Conservation (phyloP, 2,888 invertebrate species). For the Lordiphosa fenestrarum region DNA sequence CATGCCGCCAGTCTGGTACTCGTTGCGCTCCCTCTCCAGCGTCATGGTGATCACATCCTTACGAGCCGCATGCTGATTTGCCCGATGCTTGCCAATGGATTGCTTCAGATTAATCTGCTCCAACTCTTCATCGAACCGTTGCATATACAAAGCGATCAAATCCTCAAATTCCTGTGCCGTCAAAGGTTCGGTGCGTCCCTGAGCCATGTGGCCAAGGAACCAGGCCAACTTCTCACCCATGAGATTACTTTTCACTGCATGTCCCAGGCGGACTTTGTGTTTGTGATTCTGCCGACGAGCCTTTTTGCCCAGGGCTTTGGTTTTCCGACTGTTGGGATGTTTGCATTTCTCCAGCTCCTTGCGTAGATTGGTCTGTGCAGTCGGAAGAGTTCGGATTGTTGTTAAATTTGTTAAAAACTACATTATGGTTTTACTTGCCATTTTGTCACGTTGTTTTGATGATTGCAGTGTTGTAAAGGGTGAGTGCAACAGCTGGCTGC, state of each 20-base stretch:
- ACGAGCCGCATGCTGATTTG: slow-evolving; percentile 89
- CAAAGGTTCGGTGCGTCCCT: slow-evolving; percentile 81
- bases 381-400: neutral
- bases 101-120: slow-evolving; percentile 90
- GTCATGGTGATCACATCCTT: slow-evolving; percentile 90
- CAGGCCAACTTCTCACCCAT: slow-evolving; percentile 88
- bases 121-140: slow-evolving; percentile 88
- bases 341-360: slow-evolving; percentile 83
- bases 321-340: slow-evolving; percentile 93
- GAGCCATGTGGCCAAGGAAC: slow-evolving; percentile 86
- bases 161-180: slow-evolving; percentile 83
- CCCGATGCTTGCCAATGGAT: slow-evolving; percentile 85
- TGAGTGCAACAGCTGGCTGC: no score
- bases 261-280: slow-evolving; percentile 81
- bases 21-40: slow-evolving; percentile 86
- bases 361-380: slow-evolving; percentile 79
- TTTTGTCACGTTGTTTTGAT: no score
- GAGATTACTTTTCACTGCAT: slow-evolving; percentile 87
- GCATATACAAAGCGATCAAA: slow-evolving; percentile 81
- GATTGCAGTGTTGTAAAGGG: no score
- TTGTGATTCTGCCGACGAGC: slow-evolving; percentile 82
- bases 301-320: slow-evolving; percentile 86
- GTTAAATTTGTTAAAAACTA: no score
- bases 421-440: no score
- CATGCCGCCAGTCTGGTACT: slow-evolving; percentile 89